Conservation (phyloP, 1,140 invertebrate species). For the Panagrolaimus sp. region DNA sequence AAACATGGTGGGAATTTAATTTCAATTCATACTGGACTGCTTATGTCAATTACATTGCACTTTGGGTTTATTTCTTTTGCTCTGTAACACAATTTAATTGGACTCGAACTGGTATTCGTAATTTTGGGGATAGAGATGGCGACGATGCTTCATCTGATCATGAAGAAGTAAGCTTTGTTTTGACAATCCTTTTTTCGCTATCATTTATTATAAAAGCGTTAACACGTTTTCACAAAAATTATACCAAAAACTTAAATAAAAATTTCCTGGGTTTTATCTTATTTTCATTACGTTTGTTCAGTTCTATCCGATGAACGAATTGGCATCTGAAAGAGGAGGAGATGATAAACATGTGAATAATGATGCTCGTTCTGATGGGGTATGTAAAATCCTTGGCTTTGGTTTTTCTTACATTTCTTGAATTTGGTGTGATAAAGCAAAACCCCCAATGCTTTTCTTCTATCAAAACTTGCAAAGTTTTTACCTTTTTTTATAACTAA, state of each 20-base stretch:
- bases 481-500: background rate
- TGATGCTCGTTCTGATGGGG: constrained; percentile 6
- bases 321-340: background rate
- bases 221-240: too few relatives aligned
- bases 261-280: background rate
- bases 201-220: too few relatives aligned
- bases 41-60: constrained; percentile 41
- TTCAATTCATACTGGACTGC: constrained; percentile 36
- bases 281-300: constrained; percentile 8
- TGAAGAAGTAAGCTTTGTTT: constrained; percentile 51
- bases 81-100: constrained; percentile 49
- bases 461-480: background rate
- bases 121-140: constrained; percentile 19
- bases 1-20: constrained; percentile 39
- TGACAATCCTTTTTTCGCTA: too few relatives aligned
- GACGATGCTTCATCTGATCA: constrained; percentile 51
- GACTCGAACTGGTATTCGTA: constrained; percentile 44
- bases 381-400: constrained; percentile 7
- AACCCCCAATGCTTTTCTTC: constrained; percentile 5
- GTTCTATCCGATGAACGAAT: constrained; percentile 1
- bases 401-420: background rate
- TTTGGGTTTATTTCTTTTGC: constrained; percentile 41
- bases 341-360: background rate
- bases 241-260: background rate
- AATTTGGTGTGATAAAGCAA: background rate